Evolutionary conservation across 2,113 vertebrate genomes (phyloP), one percentile per base, ranked within the genome.

Genomic region (Callithrix jacchus): DNA sequence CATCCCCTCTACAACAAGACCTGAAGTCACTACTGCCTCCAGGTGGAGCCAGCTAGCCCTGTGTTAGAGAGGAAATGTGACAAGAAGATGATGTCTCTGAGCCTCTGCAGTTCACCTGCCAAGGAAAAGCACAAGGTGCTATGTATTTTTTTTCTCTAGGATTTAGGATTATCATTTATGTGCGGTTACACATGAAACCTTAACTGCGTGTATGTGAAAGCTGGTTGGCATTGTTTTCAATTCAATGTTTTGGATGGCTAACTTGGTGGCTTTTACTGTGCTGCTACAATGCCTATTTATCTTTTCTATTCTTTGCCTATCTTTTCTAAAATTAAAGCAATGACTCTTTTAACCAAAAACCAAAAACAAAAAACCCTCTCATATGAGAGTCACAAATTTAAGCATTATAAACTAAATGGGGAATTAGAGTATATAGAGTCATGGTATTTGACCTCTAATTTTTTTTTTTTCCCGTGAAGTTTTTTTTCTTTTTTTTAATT

Each of bases 281-380:
- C 73, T 83, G 52, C 74, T 2, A 8, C 79, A 85, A 77, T 74
- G 82, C 74, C 45, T 91, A 52, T 91, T 37, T 95, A 11, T 79
- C 30, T 52, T 70, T 37, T 13, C 40, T n/a, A 13, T 3, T 6
- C 21, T 86, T 49, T 87, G 54, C 47, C 66, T n/a, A 12, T 84
- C 70, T 37, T 89, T 92, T 95, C 35, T 89, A 49, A 73, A 95
- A 64, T 64, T 97, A 97, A 95, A 97, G 64, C 74, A 42, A 64
- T 20, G 27, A 92, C 27, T 93, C 56, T 70, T 56, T n/a, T 23
- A 58, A 80, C 68, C 27, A 37, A 13, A 64, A 30, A 10, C 11
- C 11, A 61, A 27, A 27, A 61, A 6, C 4, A 27, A 61, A 27
- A 61, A 61, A 61, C 5, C 61, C 58, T 30, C 27, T 52, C 37